A percentile compares a stretch with the other conserved stretches of the same genome.
phyloP scores from a whole-genome alignment of 2,888 invertebrate species.

The Lepidocyrtoides sp. region DNA sequence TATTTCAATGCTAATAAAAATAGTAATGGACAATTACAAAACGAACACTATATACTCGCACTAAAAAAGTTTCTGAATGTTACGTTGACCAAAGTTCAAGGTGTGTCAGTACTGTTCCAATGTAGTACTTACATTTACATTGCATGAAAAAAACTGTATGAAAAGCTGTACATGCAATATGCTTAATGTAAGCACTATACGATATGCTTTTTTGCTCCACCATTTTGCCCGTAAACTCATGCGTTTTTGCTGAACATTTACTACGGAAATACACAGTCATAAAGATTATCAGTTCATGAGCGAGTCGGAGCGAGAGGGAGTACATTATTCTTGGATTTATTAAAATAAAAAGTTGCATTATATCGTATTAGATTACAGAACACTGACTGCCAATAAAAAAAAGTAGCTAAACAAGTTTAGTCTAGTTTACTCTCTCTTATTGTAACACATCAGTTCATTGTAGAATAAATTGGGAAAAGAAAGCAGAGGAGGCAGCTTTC shows the following conservation, averaged over 20 bases:
- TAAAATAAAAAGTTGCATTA: slow-evolving; percentile 14
- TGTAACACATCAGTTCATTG: background rate
- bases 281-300: slow-evolving; percentile 30
- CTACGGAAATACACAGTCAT: background rate
- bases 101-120: too few relatives aligned
- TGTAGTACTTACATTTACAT: too few relatives aligned
- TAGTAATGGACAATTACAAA: background rate
- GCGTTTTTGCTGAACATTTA: background rate
- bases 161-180: too few relatives aligned
- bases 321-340: slow-evolving; percentile 45
- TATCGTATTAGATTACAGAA: too few relatives aligned
- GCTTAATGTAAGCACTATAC: too few relatives aligned
- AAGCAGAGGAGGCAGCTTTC: background rate
- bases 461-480: background rate
- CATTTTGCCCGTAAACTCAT: slow-evolving; percentile 21
- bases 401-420: background rate
- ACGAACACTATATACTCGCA: background rate
- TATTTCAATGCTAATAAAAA: background rate
- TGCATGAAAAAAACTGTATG: too few relatives aligned
- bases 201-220: too few relatives aligned
- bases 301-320: background rate
- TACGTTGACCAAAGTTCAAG: background rate
- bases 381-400: too few relatives aligned
- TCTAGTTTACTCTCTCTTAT: background rate
- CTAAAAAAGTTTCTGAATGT: background rate